phyloP scores from a whole-genome alignment of 2,888 invertebrate species.

The Oxytorus armatus region DNA sequence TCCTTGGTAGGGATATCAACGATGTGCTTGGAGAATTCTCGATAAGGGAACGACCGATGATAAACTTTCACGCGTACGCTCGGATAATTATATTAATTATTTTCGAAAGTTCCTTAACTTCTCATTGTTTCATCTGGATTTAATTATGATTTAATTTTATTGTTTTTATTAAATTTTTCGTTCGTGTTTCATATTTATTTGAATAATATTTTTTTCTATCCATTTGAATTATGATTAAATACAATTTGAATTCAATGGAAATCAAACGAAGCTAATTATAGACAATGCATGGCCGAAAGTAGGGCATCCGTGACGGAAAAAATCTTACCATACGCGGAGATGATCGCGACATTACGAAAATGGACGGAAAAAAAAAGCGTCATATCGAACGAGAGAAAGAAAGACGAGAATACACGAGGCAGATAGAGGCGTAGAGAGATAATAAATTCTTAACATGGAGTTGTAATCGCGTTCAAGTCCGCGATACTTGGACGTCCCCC shows the following conservation, averaged over 20 bases:
- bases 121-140: too few species aligned
- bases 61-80: too few species aligned
- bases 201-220: background rate
- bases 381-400: conserved; percentile 45
- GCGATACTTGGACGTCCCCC: conserved; percentile 55
- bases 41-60: too few species aligned
- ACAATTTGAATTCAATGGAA: conserved; percentile 9
- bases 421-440: conserved; percentile 75
- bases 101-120: too few species aligned
- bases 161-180: background rate
- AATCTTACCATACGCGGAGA: conserved; percentile 3
- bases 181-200: background rate
- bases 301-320: conserved; percentile 21
- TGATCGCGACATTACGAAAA: conserved; percentile 22
- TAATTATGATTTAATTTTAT: too few species aligned
- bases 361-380: conserved; percentile 27
- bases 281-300: conserved; percentile 22
- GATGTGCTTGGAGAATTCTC: too few species aligned
- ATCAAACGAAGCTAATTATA: conserved; percentile 15
- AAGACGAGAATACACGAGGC: conserved; percentile 24
- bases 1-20: too few species aligned
- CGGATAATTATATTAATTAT: too few species aligned
- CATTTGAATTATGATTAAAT: background rate
- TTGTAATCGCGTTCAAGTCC: conserved; percentile 71
- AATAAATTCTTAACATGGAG: conserved; percentile 80